A percentile compares a stretch with the other conserved stretches of the same genome.
Conservation (phyloP, 1,140 invertebrate genomes). For the Cherax destructor region DNA sequence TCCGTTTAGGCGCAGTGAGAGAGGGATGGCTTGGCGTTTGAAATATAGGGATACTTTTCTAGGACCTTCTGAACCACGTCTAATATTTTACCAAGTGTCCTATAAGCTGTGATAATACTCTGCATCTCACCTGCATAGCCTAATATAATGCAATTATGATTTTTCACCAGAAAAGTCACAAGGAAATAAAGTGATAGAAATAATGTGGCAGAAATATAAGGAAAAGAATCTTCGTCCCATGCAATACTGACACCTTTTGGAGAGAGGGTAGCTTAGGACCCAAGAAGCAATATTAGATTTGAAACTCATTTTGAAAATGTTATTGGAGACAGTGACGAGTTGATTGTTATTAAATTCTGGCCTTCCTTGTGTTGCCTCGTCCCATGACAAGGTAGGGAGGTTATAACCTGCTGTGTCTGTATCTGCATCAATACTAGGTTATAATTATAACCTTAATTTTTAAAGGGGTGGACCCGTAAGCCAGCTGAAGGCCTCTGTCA, state of each 20-base stretch:
- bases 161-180: neutral
- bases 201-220: neutral
- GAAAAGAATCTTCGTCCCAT: neutral
- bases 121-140: neutral
- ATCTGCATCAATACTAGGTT: no score
- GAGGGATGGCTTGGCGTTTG: no score
- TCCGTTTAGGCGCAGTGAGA: no score
- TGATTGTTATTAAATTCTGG: neutral
- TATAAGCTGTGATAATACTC: no score
- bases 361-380: neutral
- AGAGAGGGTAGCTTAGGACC: neutral
- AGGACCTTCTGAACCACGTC: no score
- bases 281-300: slow-evolving; percentile 15
- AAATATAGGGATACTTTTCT: no score
- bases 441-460: no score
- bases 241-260: neutral
- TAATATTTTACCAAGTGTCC: no score
- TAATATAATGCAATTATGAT: neutral
- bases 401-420: no score
- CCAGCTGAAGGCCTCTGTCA: no score
- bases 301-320: slow-evolving; percentile 9
- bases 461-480: no score
- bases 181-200: neutral
- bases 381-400: neutral
- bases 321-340: neutral